phyloP scores from a whole-genome alignment of 1,140 invertebrate genomes.

The Drosophila ohnishii region DNA sequence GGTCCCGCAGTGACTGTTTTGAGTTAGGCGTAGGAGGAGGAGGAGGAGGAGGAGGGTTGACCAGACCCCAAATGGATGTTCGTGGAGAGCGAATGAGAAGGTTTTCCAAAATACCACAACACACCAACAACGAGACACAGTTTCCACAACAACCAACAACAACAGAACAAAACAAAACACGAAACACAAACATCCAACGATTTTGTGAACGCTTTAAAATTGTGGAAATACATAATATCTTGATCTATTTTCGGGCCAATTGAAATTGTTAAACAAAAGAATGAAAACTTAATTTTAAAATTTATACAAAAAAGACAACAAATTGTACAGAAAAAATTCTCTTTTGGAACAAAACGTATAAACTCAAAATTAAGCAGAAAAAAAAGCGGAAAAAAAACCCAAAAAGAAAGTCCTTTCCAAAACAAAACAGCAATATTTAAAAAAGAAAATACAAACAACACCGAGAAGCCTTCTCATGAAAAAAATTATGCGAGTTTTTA shows the following conservation, averaged over 20 bases:
- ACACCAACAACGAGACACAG: constrained; percentile 46
- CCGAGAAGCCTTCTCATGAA: constrained; percentile 79
- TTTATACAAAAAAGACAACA: constrained; percentile 40
- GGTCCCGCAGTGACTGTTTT: constrained; percentile 62
- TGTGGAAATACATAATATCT: constrained; percentile 47
- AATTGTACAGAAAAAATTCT: constrained; percentile 54
- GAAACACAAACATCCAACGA: constrained; percentile 39
- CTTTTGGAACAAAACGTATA: constrained; percentile 52
- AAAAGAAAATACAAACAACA: constrained; percentile 63
- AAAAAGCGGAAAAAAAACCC: constrained; percentile 51
- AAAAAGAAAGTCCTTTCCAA: constrained; percentile 51
- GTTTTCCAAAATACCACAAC: constrained; percentile 56
- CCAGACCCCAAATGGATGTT: constrained; percentile 49
- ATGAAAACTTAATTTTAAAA: constrained; percentile 66
- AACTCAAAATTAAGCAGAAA: constrained; percentile 60
- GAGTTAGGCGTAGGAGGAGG: constrained; percentile 55
- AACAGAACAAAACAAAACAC: constrained; percentile 27
- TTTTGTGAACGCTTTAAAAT: constrained; percentile 74
- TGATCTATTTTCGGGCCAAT: constrained; percentile 71
- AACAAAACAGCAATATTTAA: constrained; percentile 72
- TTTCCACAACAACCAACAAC: constrained; percentile 29
- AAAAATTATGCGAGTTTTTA: constrained; percentile 36
- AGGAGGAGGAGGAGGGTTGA: constrained; percentile 14
- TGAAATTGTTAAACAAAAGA: constrained; percentile 58
- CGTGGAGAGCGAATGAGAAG: constrained; percentile 61